Evolutionary conservation across 2,113 vertebrate species (phyloP).

Genomic region (Raja brachyura): DNA sequence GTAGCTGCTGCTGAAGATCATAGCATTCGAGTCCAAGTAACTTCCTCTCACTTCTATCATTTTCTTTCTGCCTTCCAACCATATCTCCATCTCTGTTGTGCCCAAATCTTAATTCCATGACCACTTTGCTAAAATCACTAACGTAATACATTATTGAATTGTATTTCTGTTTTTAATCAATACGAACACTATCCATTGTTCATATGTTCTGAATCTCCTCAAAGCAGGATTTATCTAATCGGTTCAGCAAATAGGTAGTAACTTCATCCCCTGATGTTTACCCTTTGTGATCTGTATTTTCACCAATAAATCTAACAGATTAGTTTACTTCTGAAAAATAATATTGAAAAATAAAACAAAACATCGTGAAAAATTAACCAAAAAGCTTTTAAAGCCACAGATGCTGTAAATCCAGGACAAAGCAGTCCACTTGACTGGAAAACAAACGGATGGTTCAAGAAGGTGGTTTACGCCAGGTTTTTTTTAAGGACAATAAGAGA

Average conservation of each 20-base stretch:
- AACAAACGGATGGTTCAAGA: too few species aligned
- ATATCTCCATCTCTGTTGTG: background rate
- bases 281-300: background rate
- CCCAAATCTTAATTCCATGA: background rate
- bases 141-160: background rate
- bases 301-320: background rate
- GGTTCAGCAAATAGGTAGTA: background rate
- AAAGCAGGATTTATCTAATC: too few species aligned
- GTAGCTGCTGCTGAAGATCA: background rate
- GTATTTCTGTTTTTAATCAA: background rate
- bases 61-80: background rate
- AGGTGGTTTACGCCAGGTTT: too few species aligned
- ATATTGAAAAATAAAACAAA: background rate
- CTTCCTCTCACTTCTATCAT: background rate
- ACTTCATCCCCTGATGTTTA: background rate
- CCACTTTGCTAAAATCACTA: background rate
- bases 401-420: too few species aligned
- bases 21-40: background rate
- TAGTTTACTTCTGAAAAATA: background rate
- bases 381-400: too few species aligned
- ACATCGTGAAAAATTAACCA: too few species aligned
- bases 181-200: background rate
- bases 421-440: too few species aligned
- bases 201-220: background rate
- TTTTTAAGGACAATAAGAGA: too few species aligned